Conservation (phyloP, 2,888 invertebrate species). For the Gordius sp. region DNA sequence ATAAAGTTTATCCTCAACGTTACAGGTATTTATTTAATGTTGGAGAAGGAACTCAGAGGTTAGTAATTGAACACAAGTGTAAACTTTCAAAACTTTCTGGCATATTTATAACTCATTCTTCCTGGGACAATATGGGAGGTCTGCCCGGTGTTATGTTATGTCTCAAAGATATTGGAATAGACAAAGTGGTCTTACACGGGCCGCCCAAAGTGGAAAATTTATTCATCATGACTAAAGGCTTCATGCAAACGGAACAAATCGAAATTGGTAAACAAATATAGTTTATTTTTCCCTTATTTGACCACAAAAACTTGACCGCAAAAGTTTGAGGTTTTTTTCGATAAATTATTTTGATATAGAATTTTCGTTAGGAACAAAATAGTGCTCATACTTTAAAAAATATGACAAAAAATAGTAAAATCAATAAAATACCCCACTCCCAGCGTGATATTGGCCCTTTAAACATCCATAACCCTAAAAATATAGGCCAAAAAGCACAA, state of each 20-base stretch:
- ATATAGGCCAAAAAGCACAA: too few species aligned
- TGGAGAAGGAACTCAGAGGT: slow-evolving; percentile 5
- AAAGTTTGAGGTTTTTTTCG: too few species aligned
- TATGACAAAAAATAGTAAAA: too few species aligned
- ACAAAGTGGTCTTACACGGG: not conserved
- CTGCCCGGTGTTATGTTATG: slow-evolving; percentile 2
- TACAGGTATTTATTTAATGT: slow-evolving; percentile 12
- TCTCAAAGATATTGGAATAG: not conserved
- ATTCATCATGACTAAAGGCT: slow-evolving; percentile 11
- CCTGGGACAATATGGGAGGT: slow-evolving; percentile 13
- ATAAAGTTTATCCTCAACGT: too few species aligned
- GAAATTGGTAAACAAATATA: slow-evolving; percentile 14
- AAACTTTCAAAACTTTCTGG: slow-evolving; percentile 10
- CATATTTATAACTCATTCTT: slow-evolving; percentile 13
- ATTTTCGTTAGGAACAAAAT: too few species aligned
- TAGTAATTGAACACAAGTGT: slow-evolving; percentile 12
- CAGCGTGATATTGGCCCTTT: too few species aligned
- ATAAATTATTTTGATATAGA: too few species aligned
- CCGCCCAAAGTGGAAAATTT: slow-evolving; percentile 13
- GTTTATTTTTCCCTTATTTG: too few species aligned
- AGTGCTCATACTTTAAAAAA: too few species aligned
- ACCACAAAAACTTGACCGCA: too few species aligned
- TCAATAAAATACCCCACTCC: too few species aligned
- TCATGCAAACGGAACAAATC: not conserved
- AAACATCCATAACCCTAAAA: too few species aligned